Evolutionary conservation across 2,888 invertebrate species (phyloP), one percentile per base, ranked within the genome.

Genomic region (Rotaria macrura): DNA sequence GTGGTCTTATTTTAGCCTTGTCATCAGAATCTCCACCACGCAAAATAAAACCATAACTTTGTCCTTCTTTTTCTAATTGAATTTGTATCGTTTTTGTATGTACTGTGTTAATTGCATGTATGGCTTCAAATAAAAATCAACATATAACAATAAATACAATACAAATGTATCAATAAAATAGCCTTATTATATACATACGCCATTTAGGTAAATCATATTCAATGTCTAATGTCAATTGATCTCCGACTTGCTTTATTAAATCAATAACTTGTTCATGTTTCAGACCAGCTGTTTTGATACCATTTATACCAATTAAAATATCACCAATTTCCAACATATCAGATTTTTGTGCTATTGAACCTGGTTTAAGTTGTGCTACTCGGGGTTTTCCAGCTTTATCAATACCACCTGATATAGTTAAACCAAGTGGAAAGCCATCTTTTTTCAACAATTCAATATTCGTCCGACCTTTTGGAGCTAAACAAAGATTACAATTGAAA

Each of bases 31-130:
- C 93, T 12, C 96, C 96, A 12, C 94, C 94, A 79, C 96, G 92
- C 87, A 97, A 92, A 4, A 95, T 96, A 88, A 97, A 94, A 0
- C 97, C 97, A 87, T 96, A 93, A 83, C 95, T 96, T 0, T 88
- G 88, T 9, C 94, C 94, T 88, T 93, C 93, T 88, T 94, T 94
- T 88, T 95, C 86, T 17, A 86, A 52, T 84, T 86, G 86, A 47
- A 86, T 86, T 38, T 86, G 86, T 79, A 86, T 84, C 25, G 86
- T 84, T 57, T 86, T 74, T 10, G 86, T 84, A 52, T 84, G 65
- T 14, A 86, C 86, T 17, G 86, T 84, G 79, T 86, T 84, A 40
- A 74, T 43, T 40, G 86, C 84, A 84, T 86, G 86, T 38, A 86
- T 65, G 25, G 86, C 86, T 86, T 43, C 29, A 34, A 54, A 40